Evolutionary conservation across 1,140 invertebrate genomes (phyloP), one percentile per base, ranked within the genome.

Genomic region (Drosophila neocordata): DNA sequence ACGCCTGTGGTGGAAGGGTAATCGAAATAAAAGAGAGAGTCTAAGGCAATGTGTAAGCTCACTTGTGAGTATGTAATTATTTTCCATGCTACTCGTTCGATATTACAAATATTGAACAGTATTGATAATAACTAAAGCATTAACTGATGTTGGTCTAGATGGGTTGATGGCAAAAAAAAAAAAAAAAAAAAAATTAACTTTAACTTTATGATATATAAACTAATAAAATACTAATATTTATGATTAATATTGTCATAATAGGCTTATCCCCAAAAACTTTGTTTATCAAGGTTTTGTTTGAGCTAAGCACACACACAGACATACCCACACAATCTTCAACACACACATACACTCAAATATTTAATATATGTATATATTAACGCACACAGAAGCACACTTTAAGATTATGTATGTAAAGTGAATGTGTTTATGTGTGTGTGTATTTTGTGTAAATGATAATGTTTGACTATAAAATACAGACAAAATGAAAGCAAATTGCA

Each of bases 21-120:
- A 31, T 7, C 20, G n/a, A 18, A 48, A 31, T 9, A 9, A 18
- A 7, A 48, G 41, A 48, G 41, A 48, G 41, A 48, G 35, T 34
- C 34, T 55, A 31, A 18, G 12, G 15, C 18, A 48, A 38, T 22
- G 41, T 58, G 35, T 41, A 27, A 60, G 44, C 41, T 37, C 62
- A 37, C 13, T 44, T 15, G 44, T 34, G 37, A 75, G 63, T 72
- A 56, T 73, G 76, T 79, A 79, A 79, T 79, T 81, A 77, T 64
- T 65, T 79, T 72, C 74, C 53, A 70, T 74, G 67, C 71, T 87
- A 73, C 64, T 84, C 77, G 77, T 77, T 79, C 77, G 79, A 84
- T 87, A 82, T 82, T 87, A 53, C 79, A 82, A 88, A 88, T 83
- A 88, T 87, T 87, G 83, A 79, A 79, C 67, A 76, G 64, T 79